phyloP scores from a whole-genome alignment of 2,797 vertebrate species.

The Podargus strigoides region DNA sequence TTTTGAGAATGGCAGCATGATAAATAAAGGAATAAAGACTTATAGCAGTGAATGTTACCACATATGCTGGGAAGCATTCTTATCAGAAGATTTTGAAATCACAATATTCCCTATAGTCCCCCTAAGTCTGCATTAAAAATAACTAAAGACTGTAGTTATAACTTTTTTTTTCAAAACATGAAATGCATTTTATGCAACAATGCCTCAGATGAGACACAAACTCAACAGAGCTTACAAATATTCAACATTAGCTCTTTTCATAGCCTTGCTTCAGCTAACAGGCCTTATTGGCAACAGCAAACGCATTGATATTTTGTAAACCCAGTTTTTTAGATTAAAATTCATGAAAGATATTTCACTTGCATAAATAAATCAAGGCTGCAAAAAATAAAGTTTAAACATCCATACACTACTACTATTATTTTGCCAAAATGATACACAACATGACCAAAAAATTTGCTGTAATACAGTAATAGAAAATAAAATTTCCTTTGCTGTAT shows the following conservation, averaged over 20 bases:
- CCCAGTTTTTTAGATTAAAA: constrained; percentile 66
- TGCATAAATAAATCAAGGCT: constrained; percentile 73
- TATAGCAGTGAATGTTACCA: constrained; percentile 47
- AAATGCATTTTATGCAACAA: constrained; percentile 72
- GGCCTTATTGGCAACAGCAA: constrained; percentile 47
- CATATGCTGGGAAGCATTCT: constrained; percentile 42
- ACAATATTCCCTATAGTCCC: constrained; percentile 59
- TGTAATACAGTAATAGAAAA: neutral
- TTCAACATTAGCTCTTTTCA: constrained; percentile 44
- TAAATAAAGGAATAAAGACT: constrained; percentile 78
- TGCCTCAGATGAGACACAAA: constrained; percentile 64
- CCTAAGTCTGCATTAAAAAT: constrained; percentile 66
- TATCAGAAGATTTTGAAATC: constrained; percentile 68
- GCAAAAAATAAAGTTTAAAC: constrained; percentile 70
- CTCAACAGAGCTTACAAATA: constrained; percentile 64
- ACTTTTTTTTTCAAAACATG: constrained; percentile 43
- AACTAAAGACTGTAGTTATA: constrained; percentile 60
- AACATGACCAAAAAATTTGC: constrained; percentile 44
- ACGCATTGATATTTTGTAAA: constrained; percentile 64
- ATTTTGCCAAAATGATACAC: constrained; percentile 63
- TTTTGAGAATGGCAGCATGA: constrained; percentile 66
- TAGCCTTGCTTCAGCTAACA: constrained; percentile 55
- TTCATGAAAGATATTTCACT: constrained; percentile 66
- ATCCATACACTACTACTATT: constrained; percentile 54
- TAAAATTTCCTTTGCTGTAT: neutral